Evolutionary conservation across 1,140 invertebrate genomes (phyloP), one percentile per base, ranked within the genome.

Genomic region (Anagrus nilaparvatae): DNA sequence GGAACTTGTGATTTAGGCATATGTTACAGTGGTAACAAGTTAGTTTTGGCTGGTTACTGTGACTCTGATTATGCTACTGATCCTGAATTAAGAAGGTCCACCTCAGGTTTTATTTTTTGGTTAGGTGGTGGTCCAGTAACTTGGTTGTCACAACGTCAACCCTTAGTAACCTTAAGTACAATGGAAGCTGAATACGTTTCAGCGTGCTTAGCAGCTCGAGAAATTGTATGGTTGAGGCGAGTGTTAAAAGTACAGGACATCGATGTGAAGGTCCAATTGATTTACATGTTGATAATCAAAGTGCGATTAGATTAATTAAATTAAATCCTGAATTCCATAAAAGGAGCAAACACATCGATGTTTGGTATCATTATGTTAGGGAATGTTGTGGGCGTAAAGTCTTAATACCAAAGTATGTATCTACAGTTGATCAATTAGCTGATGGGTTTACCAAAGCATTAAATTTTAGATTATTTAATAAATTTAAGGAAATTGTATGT

Each of bases 61-160:
- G 67, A 71, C 43, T 50, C 65, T 14, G 66, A 70, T 38, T 69
- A 49, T 49, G 65, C 58, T 10, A 52, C 52, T 16, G 54, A 60
- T 45, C 33, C 48, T 7, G 42, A 58, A 9, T 48, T 48, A 23
- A 45, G 64, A 45, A 56, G 55, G 46, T 67, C 59, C 2, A 60
- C 47, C 5, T 50, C 51, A 19, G 63, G 64, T 16, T 59, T 50
- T 44, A 42, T 60, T 8, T 61, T 62, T 41, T 42, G 52, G 19
- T 14, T 61, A 20, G 49, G 29, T 35, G 53, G 50, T 28, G 57
- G 47, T 13, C 33, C 57, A 28, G 44, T 69, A 8, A 48, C 55
- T 16, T 72, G 68, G 35, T 20, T 12, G 5, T 31, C 33, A 5
- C 42, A 38, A 21, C 23, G 42, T 23, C 42, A 44, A 17, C 19